These are phyloP conservation scores for Scomber japonicus DNA, from an alignment of 2,113 vertebrate genomes.

Conservation along the genomic window DNA sequence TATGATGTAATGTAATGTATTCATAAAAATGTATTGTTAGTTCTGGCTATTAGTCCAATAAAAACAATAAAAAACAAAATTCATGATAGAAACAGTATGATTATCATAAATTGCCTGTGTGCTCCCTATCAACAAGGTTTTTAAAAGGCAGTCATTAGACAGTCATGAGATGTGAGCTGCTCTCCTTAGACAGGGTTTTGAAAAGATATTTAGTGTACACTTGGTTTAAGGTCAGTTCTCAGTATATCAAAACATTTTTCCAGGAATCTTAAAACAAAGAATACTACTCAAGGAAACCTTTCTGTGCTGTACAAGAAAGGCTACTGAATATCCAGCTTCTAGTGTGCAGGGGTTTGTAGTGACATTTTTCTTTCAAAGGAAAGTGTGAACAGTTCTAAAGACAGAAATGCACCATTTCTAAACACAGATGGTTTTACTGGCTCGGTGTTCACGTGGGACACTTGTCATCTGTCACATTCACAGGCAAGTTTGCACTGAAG, in stretches of 20 bases:
- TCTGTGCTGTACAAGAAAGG: slow-evolving; percentile 13
- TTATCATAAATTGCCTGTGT: no score
- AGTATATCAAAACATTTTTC: slow-evolving; percentile 7
- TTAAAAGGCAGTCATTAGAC: no score
- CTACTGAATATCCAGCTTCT: slow-evolving; percentile 6
- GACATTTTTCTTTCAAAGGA: slow-evolving; percentile 1
- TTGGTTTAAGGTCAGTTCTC: slow-evolving; percentile 43
- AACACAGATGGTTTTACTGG: slow-evolving; percentile 37
- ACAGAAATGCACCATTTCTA: slow-evolving; percentile 5
- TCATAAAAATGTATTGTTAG: slow-evolving; percentile 3
- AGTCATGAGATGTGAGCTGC: no score
- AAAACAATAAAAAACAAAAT: slow-evolving; percentile 22
- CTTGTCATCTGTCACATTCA: slow-evolving; percentile 27
- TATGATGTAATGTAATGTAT: slow-evolving; percentile 15
- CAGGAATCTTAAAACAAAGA: slow-evolving; percentile 11
- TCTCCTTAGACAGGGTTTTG: no score
- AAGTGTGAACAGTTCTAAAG: slow-evolving; percentile 13
- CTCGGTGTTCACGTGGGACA: neutral
- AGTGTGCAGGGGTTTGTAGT: slow-evolving; percentile 8
- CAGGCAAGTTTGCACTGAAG: slow-evolving; percentile 15
- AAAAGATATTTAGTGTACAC: no score
- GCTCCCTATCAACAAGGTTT: no score
- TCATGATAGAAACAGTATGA: slow-evolving; percentile 15
- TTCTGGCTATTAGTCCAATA: slow-evolving; percentile 14
- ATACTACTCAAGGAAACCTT: neutral